phyloP scores from a whole-genome alignment of 2,888 invertebrate genomes.

The Sphaerophoria taeniata region DNA sequence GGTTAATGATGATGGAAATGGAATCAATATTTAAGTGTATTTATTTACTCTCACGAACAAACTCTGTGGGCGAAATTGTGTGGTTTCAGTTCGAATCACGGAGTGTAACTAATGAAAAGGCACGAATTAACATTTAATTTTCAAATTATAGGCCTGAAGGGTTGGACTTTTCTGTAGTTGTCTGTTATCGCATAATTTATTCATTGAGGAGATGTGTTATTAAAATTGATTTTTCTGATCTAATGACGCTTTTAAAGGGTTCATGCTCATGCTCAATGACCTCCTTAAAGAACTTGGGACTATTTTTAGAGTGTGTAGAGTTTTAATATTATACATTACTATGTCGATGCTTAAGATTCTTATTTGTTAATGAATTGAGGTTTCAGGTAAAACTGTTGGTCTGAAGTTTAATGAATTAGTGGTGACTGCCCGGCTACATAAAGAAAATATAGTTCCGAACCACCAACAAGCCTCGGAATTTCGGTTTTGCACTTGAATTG shows the following conservation, averaged over 20 bases:
- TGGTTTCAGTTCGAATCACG: conserved; percentile 10
- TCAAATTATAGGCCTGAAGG: conserved; percentile 13
- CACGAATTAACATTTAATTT: conserved; percentile 20
- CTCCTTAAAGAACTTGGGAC: neutral
- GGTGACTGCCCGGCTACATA: too few species aligned
- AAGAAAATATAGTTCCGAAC: too few species aligned
- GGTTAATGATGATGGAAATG: neutral
- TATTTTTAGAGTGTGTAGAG: neutral
- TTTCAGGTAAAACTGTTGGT: too few species aligned
- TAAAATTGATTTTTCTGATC: conserved; percentile 2
- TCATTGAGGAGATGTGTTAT: neutral
- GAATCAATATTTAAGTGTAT: neutral
- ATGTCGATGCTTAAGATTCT: too few species aligned
- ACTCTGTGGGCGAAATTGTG: too few species aligned
- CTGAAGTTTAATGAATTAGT: too few species aligned
- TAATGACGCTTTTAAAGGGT: neutral
- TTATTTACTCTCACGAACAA: neutral
- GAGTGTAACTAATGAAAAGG: conserved; percentile 46
- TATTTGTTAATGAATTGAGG: too few species aligned
- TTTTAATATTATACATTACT: too few species aligned
- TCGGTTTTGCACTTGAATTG: too few species aligned
- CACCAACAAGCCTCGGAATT: too few species aligned
- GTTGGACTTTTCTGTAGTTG: neutral
- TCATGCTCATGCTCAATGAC: neutral
- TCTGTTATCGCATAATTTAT: neutral